Conservation (phyloP, 1,140 invertebrate species). For the Drosophila chauvacae region DNA sequence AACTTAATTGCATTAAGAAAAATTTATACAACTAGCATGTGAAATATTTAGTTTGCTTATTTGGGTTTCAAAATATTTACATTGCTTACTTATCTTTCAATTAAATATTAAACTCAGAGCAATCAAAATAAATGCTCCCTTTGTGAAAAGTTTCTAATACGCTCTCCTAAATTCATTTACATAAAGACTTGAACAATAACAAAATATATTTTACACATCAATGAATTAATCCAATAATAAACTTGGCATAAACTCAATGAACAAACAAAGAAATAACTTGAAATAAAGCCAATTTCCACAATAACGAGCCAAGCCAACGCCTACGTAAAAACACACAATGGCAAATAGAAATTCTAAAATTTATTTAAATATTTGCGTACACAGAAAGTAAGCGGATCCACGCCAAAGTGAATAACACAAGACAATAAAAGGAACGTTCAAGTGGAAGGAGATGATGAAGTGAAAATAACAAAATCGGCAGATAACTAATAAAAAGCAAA, state of each 20-base stretch:
- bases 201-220: constrained; percentile 24
- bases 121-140: background rate
- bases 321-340: constrained; percentile 13
- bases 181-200: background rate
- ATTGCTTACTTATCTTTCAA: background rate
- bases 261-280: constrained; percentile 58
- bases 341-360: constrained; percentile 25
- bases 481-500: constrained; percentile 51
- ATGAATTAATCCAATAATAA: constrained; percentile 58
- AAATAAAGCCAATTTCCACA: constrained; percentile 39
- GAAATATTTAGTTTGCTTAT: too few relatives aligned
- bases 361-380: constrained; percentile 64
- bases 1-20: background rate
- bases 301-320: constrained; percentile 20
- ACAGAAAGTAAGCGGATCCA: constrained; percentile 37
- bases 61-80: background rate
- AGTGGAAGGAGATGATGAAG: constrained; percentile 42
- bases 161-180: background rate
- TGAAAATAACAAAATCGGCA: constrained; percentile 44
- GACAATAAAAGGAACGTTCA: constrained; percentile 58
- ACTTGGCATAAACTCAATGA: constrained; percentile 54
- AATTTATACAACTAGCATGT: background rate
- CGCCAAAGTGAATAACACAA: constrained; percentile 59
- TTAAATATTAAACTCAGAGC: background rate
- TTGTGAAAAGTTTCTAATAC: constrained; percentile 1